A percentile compares a stretch with the other conserved stretches of the same genome.
These are phyloP conservation scores for Mesoligia furuncula DNA, from an alignment of 2,888 invertebrate species.

Conservation along the genomic window DNA sequence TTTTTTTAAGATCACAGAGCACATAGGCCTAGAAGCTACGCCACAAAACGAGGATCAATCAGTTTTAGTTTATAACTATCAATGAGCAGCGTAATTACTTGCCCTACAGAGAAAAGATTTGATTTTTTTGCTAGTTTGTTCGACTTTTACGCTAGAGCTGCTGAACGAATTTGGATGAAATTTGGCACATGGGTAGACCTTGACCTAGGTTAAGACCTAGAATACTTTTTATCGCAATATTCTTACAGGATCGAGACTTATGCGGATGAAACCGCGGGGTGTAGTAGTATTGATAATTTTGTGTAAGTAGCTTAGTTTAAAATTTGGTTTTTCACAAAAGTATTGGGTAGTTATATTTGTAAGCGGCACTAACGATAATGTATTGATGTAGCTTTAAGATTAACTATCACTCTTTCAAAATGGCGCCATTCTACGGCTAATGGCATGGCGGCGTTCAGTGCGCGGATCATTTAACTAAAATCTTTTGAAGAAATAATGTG, in stretches of 20 bases:
- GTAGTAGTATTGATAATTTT: neutral
- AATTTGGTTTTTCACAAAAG: constrained; percentile 28
- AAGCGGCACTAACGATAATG: constrained; percentile 46
- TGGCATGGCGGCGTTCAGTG: constrained; percentile 43
- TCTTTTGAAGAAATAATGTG: constrained; percentile 53
- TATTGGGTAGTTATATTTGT: constrained; percentile 38
- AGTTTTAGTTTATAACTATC: neutral
- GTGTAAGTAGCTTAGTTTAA: neutral
- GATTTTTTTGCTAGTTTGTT: neutral
- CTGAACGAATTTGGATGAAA: neutral
- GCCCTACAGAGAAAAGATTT: neutral
- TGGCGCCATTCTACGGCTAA: constrained; percentile 54
- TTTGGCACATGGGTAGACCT: neutral
- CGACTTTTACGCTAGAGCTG: neutral
- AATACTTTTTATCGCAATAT: neutral
- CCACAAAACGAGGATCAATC: neutral
- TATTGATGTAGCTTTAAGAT: constrained; percentile 50
- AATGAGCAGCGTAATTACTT: neutral
- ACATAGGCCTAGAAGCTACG: neutral
- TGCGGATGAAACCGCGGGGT: neutral
- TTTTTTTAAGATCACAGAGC: neutral
- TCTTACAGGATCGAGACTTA: neutral
- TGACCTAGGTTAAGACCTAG: neutral
- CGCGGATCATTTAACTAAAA: constrained; percentile 61
- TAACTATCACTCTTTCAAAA: constrained; percentile 60